Base-by-base conservation (phyloP, 2,113 vertebrate species). In the Phoxinus phoxinus region DNA sequence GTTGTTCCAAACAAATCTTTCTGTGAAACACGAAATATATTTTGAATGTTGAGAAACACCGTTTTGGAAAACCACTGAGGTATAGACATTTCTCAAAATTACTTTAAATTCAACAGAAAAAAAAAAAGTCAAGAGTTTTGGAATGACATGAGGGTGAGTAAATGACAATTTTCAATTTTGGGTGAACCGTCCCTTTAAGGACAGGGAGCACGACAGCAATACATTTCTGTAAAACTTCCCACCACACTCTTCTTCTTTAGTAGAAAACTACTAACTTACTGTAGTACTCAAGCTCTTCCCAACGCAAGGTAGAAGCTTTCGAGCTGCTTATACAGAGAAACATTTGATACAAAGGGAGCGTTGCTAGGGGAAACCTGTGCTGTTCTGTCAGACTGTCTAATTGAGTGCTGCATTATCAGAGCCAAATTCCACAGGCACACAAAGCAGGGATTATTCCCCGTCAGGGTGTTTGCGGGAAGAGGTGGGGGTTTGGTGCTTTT, bases 401-500 rank as follows among this genome's bases (percentile, higher is more conserved):
- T 81, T 73, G 63, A 89, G 65, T 83, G 41, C 83, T 73, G 83
- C 61, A 73, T 87, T 89, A 85, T 83, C 86, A 79, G 81, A 84
- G 63, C 86, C 77, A 84, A 83, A 89, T 89, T 87, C 86, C 86
- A 74, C 23, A 79, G 53, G 72, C 59, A 59, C 73, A 89, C 88
- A 89, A 89, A 89, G 86, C 83, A 46, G n/a, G 78, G 88, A 78
- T 89, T 89, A 89, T 89, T 85, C 86, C 72, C 30, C 13, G 11
- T 41, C 79, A 51, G 56, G 27, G 53, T 51, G 78, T 65, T 84
- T 73, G 63, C 17, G 77, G 59, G 78, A 71, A 32, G 51, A 61
- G 85, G 76, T 32, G 72, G 88, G 88, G 80, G 72, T 15, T 72
- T 32, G 67, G 32, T n/a, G 84, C 53, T 79, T 87, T 89, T 89